Evolutionary conservation across 2,888 invertebrate genomes (phyloP).

Genomic region (Oscheius sp.): DNA sequence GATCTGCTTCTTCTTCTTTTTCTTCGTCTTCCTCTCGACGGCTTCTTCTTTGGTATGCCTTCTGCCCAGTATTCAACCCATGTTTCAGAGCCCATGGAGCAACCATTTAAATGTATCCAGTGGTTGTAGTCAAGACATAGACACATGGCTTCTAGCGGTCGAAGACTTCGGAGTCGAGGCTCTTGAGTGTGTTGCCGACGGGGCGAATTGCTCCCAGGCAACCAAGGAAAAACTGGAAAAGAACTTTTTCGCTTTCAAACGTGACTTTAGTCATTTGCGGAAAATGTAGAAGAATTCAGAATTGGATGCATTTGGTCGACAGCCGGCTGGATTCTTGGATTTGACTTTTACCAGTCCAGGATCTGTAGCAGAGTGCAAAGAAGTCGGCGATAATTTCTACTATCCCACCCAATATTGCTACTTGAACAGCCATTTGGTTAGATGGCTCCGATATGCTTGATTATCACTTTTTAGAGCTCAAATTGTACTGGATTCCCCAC

Average conservation of each 20-base stretch:
- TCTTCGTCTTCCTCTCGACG: background rate
- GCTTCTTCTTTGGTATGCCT: background rate
- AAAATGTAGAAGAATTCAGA: constrained; percentile 32
- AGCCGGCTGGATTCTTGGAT: constrained; percentile 39
- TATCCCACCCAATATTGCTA: constrained; percentile 42
- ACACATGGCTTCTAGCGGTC: background rate
- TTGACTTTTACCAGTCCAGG: constrained; percentile 41
- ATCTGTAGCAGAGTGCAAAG: constrained; percentile 39
- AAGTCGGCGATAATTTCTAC: constrained; percentile 38
- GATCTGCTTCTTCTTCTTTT: constrained; percentile 5
- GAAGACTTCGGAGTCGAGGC: background rate
- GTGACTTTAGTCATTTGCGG: constrained; percentile 16
- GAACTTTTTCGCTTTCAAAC: constrained; percentile 38
- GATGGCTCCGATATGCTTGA: background rate
- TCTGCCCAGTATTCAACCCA: background rate
- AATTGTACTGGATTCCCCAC: constrained; percentile 8
- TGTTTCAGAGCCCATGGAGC: too few relatives aligned
- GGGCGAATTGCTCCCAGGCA: constrained; percentile 32
- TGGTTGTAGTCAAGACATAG: background rate
- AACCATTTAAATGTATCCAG: background rate
- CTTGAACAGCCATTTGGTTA: constrained; percentile 19
- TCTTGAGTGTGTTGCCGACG: background rate
- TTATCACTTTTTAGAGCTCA: background rate
- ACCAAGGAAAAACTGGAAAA: constrained; percentile 34
- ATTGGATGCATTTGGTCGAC: constrained; percentile 44